These are phyloP conservation scores for Tipula unca DNA, from an alignment of 2,888 invertebrate species.

Conservation along the genomic window DNA sequence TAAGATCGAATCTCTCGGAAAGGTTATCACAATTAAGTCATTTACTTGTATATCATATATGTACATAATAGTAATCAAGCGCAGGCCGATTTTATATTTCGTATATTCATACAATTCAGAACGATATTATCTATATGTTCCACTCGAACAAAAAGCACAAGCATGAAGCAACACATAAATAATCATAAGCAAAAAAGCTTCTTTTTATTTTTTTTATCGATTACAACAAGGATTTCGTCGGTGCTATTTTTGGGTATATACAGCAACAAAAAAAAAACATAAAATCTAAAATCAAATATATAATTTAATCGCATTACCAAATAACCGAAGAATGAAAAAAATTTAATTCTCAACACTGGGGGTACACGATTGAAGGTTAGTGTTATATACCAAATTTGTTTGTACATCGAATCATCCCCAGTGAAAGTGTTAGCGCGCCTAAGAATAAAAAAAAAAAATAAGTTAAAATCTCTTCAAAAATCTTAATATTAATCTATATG, in stretches of 20 bases:
- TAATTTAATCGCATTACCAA: not conserved
- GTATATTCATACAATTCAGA: no score
- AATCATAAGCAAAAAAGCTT: not conserved
- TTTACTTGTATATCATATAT: no score
- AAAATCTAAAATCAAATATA: not conserved
- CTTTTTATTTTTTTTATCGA: not conserved
- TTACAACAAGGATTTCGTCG: not conserved
- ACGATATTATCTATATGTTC: no score
- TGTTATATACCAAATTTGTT: not conserved
- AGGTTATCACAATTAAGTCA: not conserved
- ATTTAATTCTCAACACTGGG: not conserved
- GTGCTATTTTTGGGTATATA: not conserved
- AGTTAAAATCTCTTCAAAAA: not conserved
- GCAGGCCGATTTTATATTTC: no score
- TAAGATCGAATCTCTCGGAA: not conserved
- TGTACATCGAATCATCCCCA: not conserved
- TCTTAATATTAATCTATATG: not conserved
- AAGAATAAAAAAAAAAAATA: not conserved
- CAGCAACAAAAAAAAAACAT: not conserved
- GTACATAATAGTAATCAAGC: no score
- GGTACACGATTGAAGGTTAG: not conserved
- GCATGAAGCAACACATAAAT: not conserved
- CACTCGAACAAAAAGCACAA: not conserved
- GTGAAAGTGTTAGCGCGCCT: not conserved
- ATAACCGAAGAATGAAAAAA: not conserved